Conservation (phyloP, 2,888 invertebrate species). For the Hydrotaea diabolus region DNA sequence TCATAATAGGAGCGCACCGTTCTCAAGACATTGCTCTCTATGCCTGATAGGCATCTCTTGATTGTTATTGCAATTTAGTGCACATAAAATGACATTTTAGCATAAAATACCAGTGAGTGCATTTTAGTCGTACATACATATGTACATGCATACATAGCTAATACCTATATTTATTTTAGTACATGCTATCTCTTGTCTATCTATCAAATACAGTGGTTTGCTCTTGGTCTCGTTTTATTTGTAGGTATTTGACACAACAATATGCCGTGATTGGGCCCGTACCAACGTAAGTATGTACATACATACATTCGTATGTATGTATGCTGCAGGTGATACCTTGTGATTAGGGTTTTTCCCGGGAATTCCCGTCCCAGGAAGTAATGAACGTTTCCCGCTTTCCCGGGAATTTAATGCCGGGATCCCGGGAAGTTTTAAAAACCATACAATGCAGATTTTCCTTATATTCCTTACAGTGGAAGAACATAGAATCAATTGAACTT, state of each 20-base stretch:
- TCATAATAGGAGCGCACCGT: neutral
- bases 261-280: neutral
- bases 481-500: too few species aligned
- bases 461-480: too few species aligned
- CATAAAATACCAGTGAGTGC: conserved; percentile 42
- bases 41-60: neutral
- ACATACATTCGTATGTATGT: neutral
- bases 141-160: neutral
- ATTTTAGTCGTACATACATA: neutral
- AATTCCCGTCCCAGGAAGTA: too few species aligned
- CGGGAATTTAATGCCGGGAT: too few species aligned
- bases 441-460: too few species aligned
- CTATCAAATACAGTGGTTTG: conserved; percentile 21
- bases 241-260: conserved; percentile 22
- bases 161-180: conserved; percentile 1
- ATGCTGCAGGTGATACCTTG: neutral
- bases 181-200: conserved; percentile 2
- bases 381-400: too few species aligned
- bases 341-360: too few species aligned
- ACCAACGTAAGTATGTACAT: neutral
- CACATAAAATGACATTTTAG: conserved; percentile 39
- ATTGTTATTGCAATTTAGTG: conserved; percentile 44
- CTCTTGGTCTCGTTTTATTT: conserved; percentile 35
- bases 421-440: too few species aligned
- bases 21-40: neutral